Conservation (phyloP, 2,797 vertebrate species). For the Fratercula arctica region DNA sequence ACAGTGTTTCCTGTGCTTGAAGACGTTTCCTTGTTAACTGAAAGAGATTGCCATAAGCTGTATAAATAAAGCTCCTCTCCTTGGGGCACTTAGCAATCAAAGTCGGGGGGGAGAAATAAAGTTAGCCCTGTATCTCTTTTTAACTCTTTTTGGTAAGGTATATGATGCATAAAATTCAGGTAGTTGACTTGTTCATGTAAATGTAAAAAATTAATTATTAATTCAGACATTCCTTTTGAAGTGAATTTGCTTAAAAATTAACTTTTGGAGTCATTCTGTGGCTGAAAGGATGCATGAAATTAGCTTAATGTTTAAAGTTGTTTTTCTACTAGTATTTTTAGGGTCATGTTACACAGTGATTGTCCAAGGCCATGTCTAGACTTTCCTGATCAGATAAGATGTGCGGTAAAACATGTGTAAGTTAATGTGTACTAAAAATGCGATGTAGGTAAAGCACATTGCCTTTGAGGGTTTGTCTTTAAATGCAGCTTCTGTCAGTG, state of each 20-base stretch:
- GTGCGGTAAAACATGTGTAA: not conserved
- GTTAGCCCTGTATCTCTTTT: not conserved
- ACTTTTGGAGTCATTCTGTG: not conserved
- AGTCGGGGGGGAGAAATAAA: not conserved
- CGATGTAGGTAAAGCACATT: not conserved
- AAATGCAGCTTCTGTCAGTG: not conserved
- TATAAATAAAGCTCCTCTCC: not conserved
- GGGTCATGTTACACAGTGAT: not conserved
- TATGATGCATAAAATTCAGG: not conserved
- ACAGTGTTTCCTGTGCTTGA: not conserved
- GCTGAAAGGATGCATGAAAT: conserved; percentile 9
- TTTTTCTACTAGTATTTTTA: not conserved
- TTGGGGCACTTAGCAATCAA: not conserved
- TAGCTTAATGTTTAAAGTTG: not conserved
- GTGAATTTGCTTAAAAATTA: conserved; percentile 65
- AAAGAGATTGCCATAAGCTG: not conserved
- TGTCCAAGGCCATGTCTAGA: not conserved
- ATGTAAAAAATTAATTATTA: conserved; percentile 44
- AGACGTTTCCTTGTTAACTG: not conserved
- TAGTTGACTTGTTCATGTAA: accelerated
- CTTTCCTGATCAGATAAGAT: conserved; percentile 17
- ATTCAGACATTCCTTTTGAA: conserved; percentile 53
- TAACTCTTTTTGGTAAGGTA: not conserved
- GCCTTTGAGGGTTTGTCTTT: not conserved
- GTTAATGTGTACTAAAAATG: not conserved